Conservation (phyloP, 2,888 invertebrate genomes). For the Platerodrilus igneus region DNA sequence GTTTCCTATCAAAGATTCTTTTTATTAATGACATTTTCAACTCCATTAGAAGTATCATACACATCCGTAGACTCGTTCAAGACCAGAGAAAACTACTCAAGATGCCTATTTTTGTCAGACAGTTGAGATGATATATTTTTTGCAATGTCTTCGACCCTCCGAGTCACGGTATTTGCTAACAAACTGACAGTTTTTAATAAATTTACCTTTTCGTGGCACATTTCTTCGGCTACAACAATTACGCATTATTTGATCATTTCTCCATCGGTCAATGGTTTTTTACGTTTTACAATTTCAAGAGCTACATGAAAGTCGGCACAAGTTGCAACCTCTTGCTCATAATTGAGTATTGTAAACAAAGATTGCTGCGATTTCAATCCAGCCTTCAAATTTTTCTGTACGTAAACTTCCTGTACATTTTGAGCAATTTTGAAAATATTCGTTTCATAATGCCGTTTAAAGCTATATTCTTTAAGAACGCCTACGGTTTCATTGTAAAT, state of each 20-base stretch:
- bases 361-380: constrained; percentile 4
- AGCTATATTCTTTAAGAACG: constrained; percentile 12
- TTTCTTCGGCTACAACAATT: constrained; percentile 29
- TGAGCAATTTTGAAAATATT: background rate
- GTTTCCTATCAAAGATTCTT: no score
- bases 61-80: constrained; percentile 32
- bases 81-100: constrained; percentile 30
- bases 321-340: background rate
- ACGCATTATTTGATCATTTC: constrained; percentile 33
- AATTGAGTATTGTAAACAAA: background rate
- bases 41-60: constrained; percentile 32
- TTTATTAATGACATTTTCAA: no score
- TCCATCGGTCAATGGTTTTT: constrained; percentile 32
- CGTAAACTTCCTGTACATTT: background rate
- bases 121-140: constrained; percentile 21
- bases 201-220: constrained; percentile 30
- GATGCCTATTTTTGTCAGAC: constrained; percentile 19
- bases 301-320: constrained; percentile 25
- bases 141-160: constrained; percentile 22
- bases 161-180: constrained; percentile 22
- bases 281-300: constrained; percentile 28
- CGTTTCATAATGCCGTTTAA: constrained; percentile 12
- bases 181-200: constrained; percentile 27
- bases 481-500: constrained; percentile 4
- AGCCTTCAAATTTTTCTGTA: constrained; percentile 3